Percentiles rank a stretch among this genome's conserved stretches.
Conservation (phyloP, 2,797 vertebrate species). For the Sebastes steindachneri region DNA sequence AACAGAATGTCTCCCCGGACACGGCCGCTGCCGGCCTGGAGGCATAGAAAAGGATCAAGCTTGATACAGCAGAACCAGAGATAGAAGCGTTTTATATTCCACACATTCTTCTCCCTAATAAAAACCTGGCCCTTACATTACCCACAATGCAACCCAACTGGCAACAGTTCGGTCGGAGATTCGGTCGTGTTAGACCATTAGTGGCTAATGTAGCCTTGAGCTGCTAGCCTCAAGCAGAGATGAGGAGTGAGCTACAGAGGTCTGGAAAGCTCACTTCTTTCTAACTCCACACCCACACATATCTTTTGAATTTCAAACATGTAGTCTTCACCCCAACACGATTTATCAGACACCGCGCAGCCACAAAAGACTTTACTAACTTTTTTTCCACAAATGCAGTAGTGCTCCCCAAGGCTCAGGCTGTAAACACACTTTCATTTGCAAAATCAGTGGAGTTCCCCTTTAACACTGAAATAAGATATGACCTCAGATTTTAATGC, state of each 20-base stretch:
- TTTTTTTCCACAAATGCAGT: not conserved
- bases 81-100: not conserved
- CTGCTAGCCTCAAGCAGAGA: not conserved
- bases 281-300: not conserved
- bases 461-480: not conserved
- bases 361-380: not conserved
- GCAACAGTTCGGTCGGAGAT: not conserved
- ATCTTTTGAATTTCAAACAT: not conserved
- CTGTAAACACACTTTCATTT: conserved; percentile 7
- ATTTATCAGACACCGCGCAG: not conserved
- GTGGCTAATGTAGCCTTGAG: not conserved
- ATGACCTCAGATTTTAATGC: not conserved
- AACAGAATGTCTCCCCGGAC: no score
- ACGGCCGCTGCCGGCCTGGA: no score
- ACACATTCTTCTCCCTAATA: not conserved
- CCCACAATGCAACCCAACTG: not conserved
- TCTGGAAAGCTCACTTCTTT: not conserved
- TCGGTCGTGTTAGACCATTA: not conserved
- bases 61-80: no score
- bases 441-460: not conserved
- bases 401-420: not conserved
- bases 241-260: not conserved
- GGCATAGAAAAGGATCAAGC: no score
- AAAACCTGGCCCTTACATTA: not conserved
- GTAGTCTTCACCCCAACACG: not conserved